Conservation (phyloP, 2,888 invertebrate species). For the Lepidonotus clava region DNA sequence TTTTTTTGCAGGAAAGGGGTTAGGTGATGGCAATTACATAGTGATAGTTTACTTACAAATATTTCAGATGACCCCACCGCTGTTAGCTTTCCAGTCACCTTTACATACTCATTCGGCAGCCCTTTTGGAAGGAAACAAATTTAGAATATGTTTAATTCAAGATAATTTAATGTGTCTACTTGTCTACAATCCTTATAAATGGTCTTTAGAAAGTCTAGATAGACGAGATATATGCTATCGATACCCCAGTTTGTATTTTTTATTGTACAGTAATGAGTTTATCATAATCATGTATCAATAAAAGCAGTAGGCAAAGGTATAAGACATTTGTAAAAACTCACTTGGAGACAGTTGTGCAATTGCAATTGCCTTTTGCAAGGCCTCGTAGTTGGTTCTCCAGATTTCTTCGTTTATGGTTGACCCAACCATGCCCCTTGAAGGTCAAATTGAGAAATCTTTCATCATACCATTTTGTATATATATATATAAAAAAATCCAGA, state of each 20-base stretch:
- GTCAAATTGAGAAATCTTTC: no score
- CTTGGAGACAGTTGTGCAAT: background rate
- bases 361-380: constrained; percentile 6
- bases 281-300: background rate
- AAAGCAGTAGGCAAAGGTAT: no score
- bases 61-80: constrained; percentile 79
- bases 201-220: no score
- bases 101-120: constrained; percentile 1
- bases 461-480: no score
- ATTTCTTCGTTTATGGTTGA: background rate
- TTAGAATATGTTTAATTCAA: background rate
- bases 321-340: no score
- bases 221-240: no score
- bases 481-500: no score
- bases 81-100: constrained; percentile 73
- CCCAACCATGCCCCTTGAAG: background rate
- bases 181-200: no score
- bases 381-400: background rate
- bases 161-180: no score
- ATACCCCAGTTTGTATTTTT: no score
- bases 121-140: background rate
- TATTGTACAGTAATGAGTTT: no score
- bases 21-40: background rate
- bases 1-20: no score
- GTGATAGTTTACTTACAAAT: constrained; percentile 73